phyloP scores from a whole-genome alignment of 92 coral and sea anemone species.

The Parazoanthus swiftii region DNA sequence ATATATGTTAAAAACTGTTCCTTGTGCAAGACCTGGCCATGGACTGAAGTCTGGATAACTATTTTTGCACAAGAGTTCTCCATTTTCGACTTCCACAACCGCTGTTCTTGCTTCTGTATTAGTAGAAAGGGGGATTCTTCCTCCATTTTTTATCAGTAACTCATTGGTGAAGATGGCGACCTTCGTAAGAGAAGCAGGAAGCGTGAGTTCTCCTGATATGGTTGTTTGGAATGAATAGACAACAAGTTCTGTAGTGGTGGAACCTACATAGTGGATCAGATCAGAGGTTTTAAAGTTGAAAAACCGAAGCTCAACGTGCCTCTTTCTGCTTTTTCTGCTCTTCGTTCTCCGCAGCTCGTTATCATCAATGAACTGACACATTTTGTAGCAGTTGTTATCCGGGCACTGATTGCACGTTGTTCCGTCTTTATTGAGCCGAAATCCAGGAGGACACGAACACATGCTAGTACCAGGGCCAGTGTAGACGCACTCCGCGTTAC shows the following conservation, averaged over 20 bases:
- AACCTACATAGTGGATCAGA: slow-evolving; percentile 21
- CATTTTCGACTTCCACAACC: slow-evolving; percentile 32
- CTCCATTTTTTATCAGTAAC: slow-evolving; percentile 43
- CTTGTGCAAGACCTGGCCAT: slow-evolving; percentile 21
- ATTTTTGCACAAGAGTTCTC: slow-evolving; percentile 46
- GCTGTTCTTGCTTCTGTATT: slow-evolving; percentile 29
- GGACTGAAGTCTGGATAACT: slow-evolving; percentile 7
- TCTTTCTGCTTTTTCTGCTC: slow-evolving; percentile 7
- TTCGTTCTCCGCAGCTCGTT: slow-evolving; percentile 33
- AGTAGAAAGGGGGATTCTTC: slow-evolving; percentile 23
- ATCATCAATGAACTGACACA: slow-evolving; percentile 47
- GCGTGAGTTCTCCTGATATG: slow-evolving; percentile 39
- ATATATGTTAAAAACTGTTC: too few species aligned
- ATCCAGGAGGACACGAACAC: slow-evolving; percentile 52
- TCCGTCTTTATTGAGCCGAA: slow-evolving; percentile 43
- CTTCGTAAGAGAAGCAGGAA: slow-evolving; percentile 32
- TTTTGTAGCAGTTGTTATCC: slow-evolving; percentile 50
- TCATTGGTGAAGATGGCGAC: slow-evolving; percentile 50
- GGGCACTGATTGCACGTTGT: slow-evolving; percentile 40
- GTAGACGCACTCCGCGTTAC: slow-evolving; percentile 60
- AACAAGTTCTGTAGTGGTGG: slow-evolving; percentile 27
- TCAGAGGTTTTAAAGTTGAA: slow-evolving; percentile 38
- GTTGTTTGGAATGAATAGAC: slow-evolving; percentile 47
- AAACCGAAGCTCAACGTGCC: slow-evolving; percentile 41
- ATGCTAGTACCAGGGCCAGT: slow-evolving; percentile 56